Percentiles rank a stretch among this genome's conserved stretches.
phyloP scores from a whole-genome alignment of 37 sponge, comb jelly and placozoan genomes.

The Geodia barretti region DNA sequence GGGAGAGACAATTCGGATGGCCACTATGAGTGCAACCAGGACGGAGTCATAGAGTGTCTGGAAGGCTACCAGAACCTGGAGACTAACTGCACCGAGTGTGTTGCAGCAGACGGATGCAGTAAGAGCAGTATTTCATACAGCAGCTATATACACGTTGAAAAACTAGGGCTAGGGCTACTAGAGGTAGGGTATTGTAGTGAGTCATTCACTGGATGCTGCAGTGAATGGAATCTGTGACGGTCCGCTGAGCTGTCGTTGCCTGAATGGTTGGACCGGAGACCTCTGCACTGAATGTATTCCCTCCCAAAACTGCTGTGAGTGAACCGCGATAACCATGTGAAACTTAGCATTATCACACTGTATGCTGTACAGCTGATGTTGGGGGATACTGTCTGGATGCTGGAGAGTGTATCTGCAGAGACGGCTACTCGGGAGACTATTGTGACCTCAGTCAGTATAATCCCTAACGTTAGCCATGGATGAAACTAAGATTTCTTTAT shows the following conservation, averaged over 20 bases:
- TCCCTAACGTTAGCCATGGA: background rate
- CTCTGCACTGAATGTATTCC: background rate
- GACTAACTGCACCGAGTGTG: constrained; percentile 18
- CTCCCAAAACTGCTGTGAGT: background rate
- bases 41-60: constrained; percentile 10
- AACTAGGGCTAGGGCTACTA: too few relatives aligned
- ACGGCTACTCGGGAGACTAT: background rate
- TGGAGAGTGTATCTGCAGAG: background rate
- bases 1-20: constrained; percentile 6
- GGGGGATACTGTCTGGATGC: background rate
- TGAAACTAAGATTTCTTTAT: too few relatives aligned
- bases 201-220: background rate
- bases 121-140: too few relatives aligned
- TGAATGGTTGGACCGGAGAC: background rate
- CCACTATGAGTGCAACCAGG: constrained; percentile 3
- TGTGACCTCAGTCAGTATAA: background rate
- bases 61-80: constrained; percentile 16
- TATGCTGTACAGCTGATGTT: background rate
- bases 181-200: too few relatives aligned
- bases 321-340: background rate
- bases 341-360: background rate
- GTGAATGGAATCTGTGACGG: background rate
- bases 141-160: too few relatives aligned
- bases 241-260: background rate
- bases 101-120: constrained; percentile 10